Evolutionary conservation across 2,113 vertebrate species (phyloP), one percentile per base, ranked within the genome.

Genomic region (Perca schrenkii): DNA sequence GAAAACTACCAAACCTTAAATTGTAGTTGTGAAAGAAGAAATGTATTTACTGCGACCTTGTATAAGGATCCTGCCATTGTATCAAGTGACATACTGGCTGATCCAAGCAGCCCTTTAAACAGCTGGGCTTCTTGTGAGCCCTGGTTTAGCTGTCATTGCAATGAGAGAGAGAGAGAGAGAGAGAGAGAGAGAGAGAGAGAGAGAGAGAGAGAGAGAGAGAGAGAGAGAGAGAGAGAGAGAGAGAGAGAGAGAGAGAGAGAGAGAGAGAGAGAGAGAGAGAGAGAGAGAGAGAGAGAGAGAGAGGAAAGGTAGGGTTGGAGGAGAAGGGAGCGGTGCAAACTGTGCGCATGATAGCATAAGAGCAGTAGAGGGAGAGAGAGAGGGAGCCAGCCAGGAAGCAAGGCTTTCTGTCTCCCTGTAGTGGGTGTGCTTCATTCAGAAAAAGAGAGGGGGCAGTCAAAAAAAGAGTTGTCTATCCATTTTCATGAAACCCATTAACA

Each of bases 361-460:
- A 88, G 84, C 69, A 90, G 71, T 65, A 79, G 79, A 25, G 61
- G 82, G 81, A n/a, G n/a, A n/a, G n/a, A 79, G 79, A 86, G 86
- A 81, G 69, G 31, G 71, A 89, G 83, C 12, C 85, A 86, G 79
- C 31, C 67, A 85, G 80, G 77, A 58, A 90, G 82, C 74, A 74
- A 79, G 75, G 50, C 79, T 87, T 82, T 87, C 86, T 80, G 66
- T 83, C 70, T 92, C 77, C 83, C 75, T 85, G 74, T 88, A 62
- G 74, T 87, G 86, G 77, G 83, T 87, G 84, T 79, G 83, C 87
- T 94, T 92, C 94, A 95, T 96, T 96, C 93, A 95, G 92, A 94
- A 95, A 95, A 95, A 93, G 75, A 84, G 86, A 87, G 87, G 82
- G 84, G 84, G 91, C 85, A 69, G 83, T 89, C 79, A 75, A 87